These are phyloP conservation scores for Diploptera punctata DNA, from an alignment of 2,888 invertebrate species.

Conservation along the genomic window DNA sequence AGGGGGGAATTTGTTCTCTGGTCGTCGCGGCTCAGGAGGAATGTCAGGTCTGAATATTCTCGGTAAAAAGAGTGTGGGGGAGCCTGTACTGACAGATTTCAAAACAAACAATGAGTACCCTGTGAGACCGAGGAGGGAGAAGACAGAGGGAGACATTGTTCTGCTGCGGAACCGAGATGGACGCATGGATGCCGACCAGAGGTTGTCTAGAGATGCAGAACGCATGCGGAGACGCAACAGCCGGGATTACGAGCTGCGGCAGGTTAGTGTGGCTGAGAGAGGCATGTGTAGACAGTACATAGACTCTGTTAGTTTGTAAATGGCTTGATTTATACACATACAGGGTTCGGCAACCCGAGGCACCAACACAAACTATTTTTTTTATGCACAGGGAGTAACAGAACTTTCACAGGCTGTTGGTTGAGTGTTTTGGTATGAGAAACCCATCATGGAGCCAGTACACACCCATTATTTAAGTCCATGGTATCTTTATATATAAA, in stretches of 20 bases:
- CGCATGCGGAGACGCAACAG: constrained; percentile 54
- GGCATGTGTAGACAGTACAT: too few species aligned
- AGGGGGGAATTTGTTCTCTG: constrained; percentile 36
- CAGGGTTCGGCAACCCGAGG: too few species aligned
- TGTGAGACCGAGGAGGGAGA: constrained; percentile 80
- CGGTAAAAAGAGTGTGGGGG: constrained; percentile 61
- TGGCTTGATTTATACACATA: too few species aligned
- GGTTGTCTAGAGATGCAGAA: constrained; percentile 56
- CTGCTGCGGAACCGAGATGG: constrained; percentile 68
- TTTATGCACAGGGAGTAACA: too few species aligned
- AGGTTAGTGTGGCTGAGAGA: constrained; percentile 35
- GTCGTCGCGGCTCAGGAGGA: constrained; percentile 46
- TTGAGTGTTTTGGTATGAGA: too few species aligned
- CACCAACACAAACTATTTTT: too few species aligned
- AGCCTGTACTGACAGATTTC: constrained; percentile 75
- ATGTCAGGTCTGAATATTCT: constrained; percentile 25
- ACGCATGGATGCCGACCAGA: constrained; percentile 56
- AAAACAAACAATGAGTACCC: constrained; percentile 52
- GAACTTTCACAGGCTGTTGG: too few species aligned
- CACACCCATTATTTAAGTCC: too few species aligned
- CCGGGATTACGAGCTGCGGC: constrained; percentile 37
- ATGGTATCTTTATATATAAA: too few species aligned
- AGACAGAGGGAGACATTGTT: constrained; percentile 88
- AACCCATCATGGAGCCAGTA: too few species aligned
- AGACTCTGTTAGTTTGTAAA: too few species aligned